phyloP scores from a whole-genome alignment of 2,888 invertebrate genomes.

The Nowickia ferox region DNA sequence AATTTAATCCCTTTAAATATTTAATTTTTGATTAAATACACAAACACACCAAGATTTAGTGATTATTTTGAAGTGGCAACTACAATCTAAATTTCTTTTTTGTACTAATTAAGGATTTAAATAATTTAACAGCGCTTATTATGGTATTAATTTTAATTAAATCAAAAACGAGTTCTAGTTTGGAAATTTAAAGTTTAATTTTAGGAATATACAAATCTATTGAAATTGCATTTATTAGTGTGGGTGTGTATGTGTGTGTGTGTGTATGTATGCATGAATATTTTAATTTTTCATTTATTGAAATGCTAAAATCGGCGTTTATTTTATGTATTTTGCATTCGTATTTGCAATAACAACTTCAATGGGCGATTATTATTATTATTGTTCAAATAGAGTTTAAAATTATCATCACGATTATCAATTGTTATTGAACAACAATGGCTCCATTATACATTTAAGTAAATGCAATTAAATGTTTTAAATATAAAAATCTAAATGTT shows the following conservation, averaged over 20 bases:
- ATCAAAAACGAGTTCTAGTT: constrained; percentile 25
- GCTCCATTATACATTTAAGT: constrained; percentile 61
- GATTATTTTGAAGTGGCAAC: not conserved
- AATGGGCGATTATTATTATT: constrained; percentile 39
- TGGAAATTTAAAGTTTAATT: constrained; percentile 22
- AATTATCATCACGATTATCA: constrained; percentile 67
- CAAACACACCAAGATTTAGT: not conserved
- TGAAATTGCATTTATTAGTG: not conserved
- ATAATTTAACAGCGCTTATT: constrained; percentile 31
- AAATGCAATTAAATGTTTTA: constrained; percentile 69
- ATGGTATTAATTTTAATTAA: constrained; percentile 48
- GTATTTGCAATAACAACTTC: not conserved
- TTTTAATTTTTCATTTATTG: constrained; percentile 1
- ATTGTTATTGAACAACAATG: constrained; percentile 64
- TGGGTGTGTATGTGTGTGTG: not conserved
- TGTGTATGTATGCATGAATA: not conserved
- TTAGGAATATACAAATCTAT: not conserved
- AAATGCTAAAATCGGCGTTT: constrained; percentile 25
- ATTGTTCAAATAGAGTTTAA: constrained; percentile 59
- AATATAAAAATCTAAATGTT: constrained; percentile 64
- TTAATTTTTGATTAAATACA: not conserved
- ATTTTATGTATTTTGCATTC: not conserved
- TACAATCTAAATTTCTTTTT: constrained; percentile 9
- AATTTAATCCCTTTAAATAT: not conserved
- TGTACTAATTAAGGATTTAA: constrained; percentile 43